Conservation (phyloP, 2,888 invertebrate species). For the Drosophila eohydei region DNA sequence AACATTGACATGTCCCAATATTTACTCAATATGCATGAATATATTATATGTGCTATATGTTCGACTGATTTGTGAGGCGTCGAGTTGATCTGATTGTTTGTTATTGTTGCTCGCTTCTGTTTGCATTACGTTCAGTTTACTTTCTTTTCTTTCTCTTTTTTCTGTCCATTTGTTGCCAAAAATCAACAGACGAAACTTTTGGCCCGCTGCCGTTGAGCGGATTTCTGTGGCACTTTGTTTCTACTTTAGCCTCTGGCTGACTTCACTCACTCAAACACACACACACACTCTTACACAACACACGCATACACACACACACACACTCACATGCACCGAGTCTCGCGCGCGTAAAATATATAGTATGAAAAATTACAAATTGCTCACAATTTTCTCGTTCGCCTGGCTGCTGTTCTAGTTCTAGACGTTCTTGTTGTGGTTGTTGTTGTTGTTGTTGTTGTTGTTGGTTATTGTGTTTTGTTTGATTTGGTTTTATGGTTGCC, state of each 20-base stretch:
- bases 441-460: conserved; percentile 24
- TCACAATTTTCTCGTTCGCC: conserved; percentile 71
- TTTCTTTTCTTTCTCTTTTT: conserved; percentile 11
- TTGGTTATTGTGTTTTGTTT: conserved; percentile 13
- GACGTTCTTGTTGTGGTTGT: conserved; percentile 21
- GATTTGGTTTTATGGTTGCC: neutral
- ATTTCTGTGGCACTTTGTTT: conserved; percentile 21
- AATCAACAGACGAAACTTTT: conserved; percentile 53
- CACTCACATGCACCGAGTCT: conserved; percentile 28
- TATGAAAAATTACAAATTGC: conserved; percentile 70
- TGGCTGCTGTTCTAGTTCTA: conserved; percentile 58
- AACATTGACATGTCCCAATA: conserved; percentile 17
- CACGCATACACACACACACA: conserved; percentile 25
- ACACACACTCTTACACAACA: conserved; percentile 31
- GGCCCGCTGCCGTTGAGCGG: conserved; percentile 40
- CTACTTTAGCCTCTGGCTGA: conserved; percentile 44
- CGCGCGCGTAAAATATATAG: conserved; percentile 66
- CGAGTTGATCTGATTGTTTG: conserved; percentile 13
- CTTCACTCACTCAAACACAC: conserved; percentile 59
- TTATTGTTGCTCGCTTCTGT: conserved; percentile 40
- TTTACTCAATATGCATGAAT: conserved; percentile 14
- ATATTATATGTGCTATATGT: neutral
- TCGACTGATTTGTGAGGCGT: conserved; percentile 22
- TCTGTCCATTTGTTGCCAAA: conserved; percentile 37
- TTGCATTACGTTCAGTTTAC: conserved; percentile 25